Evolutionary conservation across 2,113 vertebrate genomes (phyloP), one percentile per base, ranked within the genome.

Genomic region (Cynopterus brachyotis): DNA sequence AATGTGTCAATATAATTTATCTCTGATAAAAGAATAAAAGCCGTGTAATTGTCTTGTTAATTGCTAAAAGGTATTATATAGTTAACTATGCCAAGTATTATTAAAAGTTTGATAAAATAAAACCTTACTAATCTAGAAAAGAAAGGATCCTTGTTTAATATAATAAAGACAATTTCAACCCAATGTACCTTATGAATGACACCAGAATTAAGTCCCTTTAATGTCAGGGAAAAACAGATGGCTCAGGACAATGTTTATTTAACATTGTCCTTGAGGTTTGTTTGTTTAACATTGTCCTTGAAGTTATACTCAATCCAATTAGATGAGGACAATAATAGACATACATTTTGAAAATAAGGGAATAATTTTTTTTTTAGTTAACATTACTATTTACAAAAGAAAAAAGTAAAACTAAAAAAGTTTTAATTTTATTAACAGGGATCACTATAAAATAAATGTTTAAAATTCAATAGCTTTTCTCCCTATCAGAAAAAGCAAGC

Each of bases 241-340:
- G 80, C 70, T 91, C 40, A 73, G 30, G 24, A 78, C n/a, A 67
- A 70, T 89, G 12, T 76, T 59, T 76, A 80, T 70, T 59, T 85
- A 88, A 57, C 50, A 73, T 50, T 86, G 81, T 78, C 85, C 81
- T 97, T 95, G 70, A 95, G 79, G 59, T 92, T 95, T 89, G 12
- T 76, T 59, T 76, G 75, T 70, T 59, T 85, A 88, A 62, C 42
- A 73, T 50, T 86, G 81, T 78, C 85, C 81, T 97, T 95, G 70
- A 95, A 88, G 59, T 92, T 95, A 79, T 4, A 78, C 13, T 60
- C 40, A 92, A 50, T 60, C 20, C 26, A 62, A 57, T 95, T 81
- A 87, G 64, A 83, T 80, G 32, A 82, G 30, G 45, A 91, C n/a
- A 76, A 50, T 62, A 86, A 96, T 57, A 76, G 30, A 47, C 67